These are phyloP conservation scores for Listronotus bonariensis DNA, from an alignment of 1,140 invertebrate genomes.

Conservation along the genomic window DNA sequence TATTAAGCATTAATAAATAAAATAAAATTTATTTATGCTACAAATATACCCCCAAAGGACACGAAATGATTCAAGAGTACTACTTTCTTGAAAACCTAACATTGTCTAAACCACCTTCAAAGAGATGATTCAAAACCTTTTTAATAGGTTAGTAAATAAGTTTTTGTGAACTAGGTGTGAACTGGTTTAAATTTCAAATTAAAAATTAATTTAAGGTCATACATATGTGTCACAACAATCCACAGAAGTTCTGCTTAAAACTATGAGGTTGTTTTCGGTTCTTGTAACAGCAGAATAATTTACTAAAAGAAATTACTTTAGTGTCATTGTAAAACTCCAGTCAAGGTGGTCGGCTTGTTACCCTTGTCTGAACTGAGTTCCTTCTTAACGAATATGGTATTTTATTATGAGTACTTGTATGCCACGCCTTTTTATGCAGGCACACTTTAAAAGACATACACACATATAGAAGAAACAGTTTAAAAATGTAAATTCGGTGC, in stretches of 20 bases:
- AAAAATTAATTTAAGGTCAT: not conserved
- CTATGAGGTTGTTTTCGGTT: constrained; percentile 2
- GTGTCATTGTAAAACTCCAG: constrained; percentile 3
- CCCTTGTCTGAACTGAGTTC: constrained; percentile 29
- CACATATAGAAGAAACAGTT: no score
- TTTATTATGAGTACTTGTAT: not conserved
- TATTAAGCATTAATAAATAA: no score
- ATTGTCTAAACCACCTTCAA: no score
- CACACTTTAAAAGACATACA: not conserved
- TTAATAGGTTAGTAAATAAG: no score
- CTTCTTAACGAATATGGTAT: constrained; percentile 1
- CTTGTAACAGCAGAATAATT: constrained; percentile 1
- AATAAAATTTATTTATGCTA: no score
- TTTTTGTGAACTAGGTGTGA: not conserved
- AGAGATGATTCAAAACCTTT: no score
- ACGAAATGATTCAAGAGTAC: no score
- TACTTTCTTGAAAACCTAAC: no score
- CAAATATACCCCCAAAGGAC: no score
- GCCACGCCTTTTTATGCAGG: constrained; percentile 6
- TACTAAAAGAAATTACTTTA: constrained; percentile 9
- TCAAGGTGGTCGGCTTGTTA: constrained; percentile 34
- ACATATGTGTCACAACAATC: not conserved
- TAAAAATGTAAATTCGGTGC: no score
- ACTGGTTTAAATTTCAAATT: not conserved
- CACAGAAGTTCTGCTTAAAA: not conserved